Evolutionary conservation across 1,140 invertebrate genomes (phyloP).

Genomic region (Drosophila pandora): DNA sequence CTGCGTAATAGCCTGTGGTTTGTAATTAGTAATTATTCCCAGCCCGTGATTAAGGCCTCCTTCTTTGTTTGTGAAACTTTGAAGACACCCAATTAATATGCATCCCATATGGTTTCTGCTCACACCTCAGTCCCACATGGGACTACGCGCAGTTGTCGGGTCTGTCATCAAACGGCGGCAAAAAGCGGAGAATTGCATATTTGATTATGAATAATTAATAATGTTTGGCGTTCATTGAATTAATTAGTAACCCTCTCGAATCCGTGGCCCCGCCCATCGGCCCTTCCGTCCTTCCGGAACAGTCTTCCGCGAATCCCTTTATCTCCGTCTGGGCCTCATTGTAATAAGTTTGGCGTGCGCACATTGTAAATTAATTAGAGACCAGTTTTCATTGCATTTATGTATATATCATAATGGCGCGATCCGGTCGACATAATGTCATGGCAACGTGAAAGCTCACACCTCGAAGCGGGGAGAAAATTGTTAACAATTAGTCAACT

Average conservation of each 20-base stretch:
- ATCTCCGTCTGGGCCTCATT: constrained; percentile 35
- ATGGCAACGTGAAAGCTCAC: constrained; percentile 47
- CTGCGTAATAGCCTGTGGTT: constrained; percentile 20
- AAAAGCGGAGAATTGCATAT: constrained; percentile 75
- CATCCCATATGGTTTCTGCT: constrained; percentile 37
- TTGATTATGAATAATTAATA: constrained; percentile 83
- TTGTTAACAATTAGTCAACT: constrained; percentile 78
- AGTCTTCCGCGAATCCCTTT: constrained; percentile 29
- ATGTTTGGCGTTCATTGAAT: constrained; percentile 80
- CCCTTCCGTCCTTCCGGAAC: neutral
- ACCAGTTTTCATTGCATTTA: constrained; percentile 54
- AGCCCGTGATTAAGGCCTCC: constrained; percentile 31
- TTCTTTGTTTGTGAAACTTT: constrained; percentile 7
- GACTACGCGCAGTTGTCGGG: constrained; percentile 9
- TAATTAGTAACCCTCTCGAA: constrained; percentile 62
- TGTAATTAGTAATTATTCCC: constrained; percentile 33
- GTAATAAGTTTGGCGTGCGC: constrained; percentile 56
- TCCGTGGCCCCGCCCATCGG: neutral
- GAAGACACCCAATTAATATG: constrained; percentile 30
- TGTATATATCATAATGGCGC: constrained; percentile 31
- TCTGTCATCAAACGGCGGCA: constrained; percentile 58
- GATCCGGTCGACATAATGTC: constrained; percentile 25
- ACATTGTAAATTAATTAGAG: constrained; percentile 79
- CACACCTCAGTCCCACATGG: constrained; percentile 13
- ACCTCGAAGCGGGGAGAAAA: constrained; percentile 38